Percentiles rank a stretch among this genome's conserved stretches.
phyloP scores from a whole-genome alignment of 2,797 vertebrate species.

The Apodemus agrarius region DNA sequence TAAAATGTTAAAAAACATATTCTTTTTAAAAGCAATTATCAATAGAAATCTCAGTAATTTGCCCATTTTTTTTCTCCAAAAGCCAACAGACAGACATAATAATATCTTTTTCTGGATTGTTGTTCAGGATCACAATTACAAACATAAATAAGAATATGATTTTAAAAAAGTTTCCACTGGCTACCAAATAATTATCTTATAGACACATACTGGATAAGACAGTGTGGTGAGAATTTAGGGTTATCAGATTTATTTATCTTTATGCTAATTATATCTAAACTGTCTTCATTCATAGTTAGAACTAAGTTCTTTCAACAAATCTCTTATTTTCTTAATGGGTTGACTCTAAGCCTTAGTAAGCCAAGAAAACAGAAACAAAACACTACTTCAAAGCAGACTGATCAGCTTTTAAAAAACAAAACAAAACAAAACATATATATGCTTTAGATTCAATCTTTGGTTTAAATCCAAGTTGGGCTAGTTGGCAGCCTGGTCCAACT shows the following conservation, averaged over 20 bases:
- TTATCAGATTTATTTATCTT: background rate
- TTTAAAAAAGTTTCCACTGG: background rate
- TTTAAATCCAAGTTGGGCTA: constrained; percentile 41
- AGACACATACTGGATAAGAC: background rate
- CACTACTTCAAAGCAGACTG: constrained; percentile 23
- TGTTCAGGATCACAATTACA: background rate
- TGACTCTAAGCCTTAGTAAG: background rate
- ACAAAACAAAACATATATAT: background rate
- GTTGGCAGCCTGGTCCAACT: constrained; percentile 40
- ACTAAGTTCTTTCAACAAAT: constrained; percentile 24
- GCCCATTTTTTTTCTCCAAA: constrained; percentile 40
- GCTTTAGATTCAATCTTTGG: background rate
- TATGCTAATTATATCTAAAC: constrained; percentile 43
- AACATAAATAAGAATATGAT: background rate
- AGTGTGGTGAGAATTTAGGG: constrained; percentile 17
- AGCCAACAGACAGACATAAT: constrained; percentile 44
- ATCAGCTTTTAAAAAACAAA: background rate
- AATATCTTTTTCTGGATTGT: constrained; percentile 11
- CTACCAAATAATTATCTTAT: background rate
- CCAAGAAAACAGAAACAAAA: constrained; percentile 14
- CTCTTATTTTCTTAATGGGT: background rate
- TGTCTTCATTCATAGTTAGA: constrained; percentile 29
- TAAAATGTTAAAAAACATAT: background rate
- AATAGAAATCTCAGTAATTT: constrained; percentile 35
- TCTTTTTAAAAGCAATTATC: constrained; percentile 30